A percentile compares a stretch with the other conserved stretches of the same genome.
Evolutionary conservation across 2,888 invertebrate genomes (phyloP).

Genomic region (Sinelater perroti): DNA sequence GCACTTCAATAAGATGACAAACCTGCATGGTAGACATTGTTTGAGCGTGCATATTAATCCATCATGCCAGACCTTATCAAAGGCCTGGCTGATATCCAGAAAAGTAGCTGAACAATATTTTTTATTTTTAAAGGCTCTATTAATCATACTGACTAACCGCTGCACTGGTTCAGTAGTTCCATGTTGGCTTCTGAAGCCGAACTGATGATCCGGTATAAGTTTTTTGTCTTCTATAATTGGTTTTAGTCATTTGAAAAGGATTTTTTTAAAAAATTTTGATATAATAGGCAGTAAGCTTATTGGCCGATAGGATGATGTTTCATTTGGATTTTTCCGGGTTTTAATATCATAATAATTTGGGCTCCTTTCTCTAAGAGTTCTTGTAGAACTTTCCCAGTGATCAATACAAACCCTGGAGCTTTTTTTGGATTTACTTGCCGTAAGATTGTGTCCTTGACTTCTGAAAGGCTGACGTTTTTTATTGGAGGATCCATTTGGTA

Average conservation of each 20-base stretch:
- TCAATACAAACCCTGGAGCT: constrained; percentile 15
- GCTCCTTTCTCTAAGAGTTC: constrained; percentile 6
- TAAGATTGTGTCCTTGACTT: constrained; percentile 10
- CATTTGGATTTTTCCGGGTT: constrained; percentile 8
- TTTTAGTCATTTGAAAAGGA: constrained; percentile 3
- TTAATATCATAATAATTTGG: constrained; percentile 10
- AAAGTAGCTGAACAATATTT: no score
- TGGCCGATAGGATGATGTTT: not conserved
- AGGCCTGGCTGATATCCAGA: no score
- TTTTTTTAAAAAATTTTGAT: constrained; percentile 1
- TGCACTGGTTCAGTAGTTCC: no score
- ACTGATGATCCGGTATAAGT: constrained; percentile 16
- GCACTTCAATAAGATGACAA: no score
- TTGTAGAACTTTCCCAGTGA: constrained; percentile 12
- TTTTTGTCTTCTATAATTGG: not conserved
- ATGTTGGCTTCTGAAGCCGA: constrained; percentile 5
- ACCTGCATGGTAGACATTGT: no score
- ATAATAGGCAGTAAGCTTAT: constrained; percentile 1
- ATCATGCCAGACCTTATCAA: no score
- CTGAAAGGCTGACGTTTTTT: constrained; percentile 8
- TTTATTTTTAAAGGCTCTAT: no score
- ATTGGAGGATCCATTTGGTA: constrained; percentile 13
- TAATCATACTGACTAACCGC: no score
- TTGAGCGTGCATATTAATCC: no score
- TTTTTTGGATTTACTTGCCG: constrained; percentile 7